Evolutionary conservation across 2,888 invertebrate genomes (phyloP).

Genomic region (Colostygia pectinataria): DNA sequence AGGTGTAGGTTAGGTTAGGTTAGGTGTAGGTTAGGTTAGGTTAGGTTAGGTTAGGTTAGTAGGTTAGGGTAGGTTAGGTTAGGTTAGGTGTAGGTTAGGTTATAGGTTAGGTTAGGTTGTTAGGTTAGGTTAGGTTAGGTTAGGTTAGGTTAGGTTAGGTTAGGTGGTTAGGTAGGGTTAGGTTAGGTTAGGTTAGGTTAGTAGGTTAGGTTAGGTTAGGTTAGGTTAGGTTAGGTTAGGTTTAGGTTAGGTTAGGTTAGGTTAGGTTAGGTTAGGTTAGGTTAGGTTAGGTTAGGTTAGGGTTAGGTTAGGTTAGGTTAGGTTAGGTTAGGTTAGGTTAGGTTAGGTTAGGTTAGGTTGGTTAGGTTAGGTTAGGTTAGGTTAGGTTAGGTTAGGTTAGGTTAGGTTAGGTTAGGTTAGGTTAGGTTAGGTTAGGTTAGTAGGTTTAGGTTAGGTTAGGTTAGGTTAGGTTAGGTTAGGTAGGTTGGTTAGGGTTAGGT

Average conservation of each 20-base stretch:
- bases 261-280: constrained; percentile 30
- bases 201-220: constrained; percentile 28
- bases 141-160: constrained; percentile 26
- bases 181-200: constrained; percentile 28
- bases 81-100: constrained; percentile 29
- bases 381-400: constrained; percentile 30
- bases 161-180: constrained; percentile 28
- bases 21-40: constrained; percentile 25
- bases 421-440: constrained; percentile 22
- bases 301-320: constrained; percentile 31
- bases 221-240: constrained; percentile 30
- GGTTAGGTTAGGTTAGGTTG: constrained; percentile 29
- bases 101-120: constrained; percentile 22
- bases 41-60: constrained; percentile 25
- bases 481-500: constrained; percentile 28
- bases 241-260: constrained; percentile 29
- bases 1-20: constrained; percentile 17
- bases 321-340: constrained; percentile 31
- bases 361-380: constrained; percentile 31
- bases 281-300: constrained; percentile 29
- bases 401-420: constrained; percentile 26
- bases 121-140: constrained; percentile 21
- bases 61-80: constrained; percentile 12
- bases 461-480: constrained; percentile 30
- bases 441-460: constrained; percentile 29